Evolutionary conservation across 1,140 invertebrate species (phyloP), one percentile per base, ranked within the genome.

Genomic region (Halictus rubicundus): DNA sequence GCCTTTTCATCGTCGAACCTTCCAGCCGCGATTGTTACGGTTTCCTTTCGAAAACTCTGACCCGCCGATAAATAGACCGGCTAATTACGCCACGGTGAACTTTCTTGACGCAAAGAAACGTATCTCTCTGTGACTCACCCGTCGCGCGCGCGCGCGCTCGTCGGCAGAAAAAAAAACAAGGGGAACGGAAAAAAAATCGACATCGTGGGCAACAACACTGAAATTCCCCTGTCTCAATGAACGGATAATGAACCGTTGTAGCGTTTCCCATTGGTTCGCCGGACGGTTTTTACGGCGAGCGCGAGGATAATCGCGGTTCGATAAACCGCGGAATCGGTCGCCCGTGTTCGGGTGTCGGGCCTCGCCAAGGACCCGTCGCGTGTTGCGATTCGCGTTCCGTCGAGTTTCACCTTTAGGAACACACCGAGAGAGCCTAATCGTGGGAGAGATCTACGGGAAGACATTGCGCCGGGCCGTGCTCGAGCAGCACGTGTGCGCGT

Each of bases 401-500:
- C 54, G 39, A 42, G 74, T 69, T 77, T 77, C 74, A 77, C 65
- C 74, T 42, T 69, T 63, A 32, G 14, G 32, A 19, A 9, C 42
- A 23, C 2, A 32, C 32, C 32, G 32, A 32, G 52, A 19, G 6
- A 49, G n/a, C 2, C 6, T 21, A 63, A 78, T 78, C 76, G 76
- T 78, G 76, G 16, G 76, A 78, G 60, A 46, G 46, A 72, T 79
- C 52, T 42, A 39, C 19, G 7, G 52, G 25, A 49, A 68, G 69
- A 74, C 54, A 81, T 71, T 63, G 69, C 32, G 32, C 32, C 42
- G 59, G 49, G 14, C 4, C 25, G 27, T 52, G 46, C 71, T 68
- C 65, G 63, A 78, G 75, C 79, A 78, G 75, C 79, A 75, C 78
- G 82, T 77, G 82, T 72, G 72, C 57, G 75, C 59, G 78, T 87